Percentiles rank a stretch among this genome's conserved stretches.
These are phyloP conservation scores for Eutrigla gurnardus DNA, from an alignment of 2,797 vertebrate genomes.

Conservation along the genomic window DNA sequence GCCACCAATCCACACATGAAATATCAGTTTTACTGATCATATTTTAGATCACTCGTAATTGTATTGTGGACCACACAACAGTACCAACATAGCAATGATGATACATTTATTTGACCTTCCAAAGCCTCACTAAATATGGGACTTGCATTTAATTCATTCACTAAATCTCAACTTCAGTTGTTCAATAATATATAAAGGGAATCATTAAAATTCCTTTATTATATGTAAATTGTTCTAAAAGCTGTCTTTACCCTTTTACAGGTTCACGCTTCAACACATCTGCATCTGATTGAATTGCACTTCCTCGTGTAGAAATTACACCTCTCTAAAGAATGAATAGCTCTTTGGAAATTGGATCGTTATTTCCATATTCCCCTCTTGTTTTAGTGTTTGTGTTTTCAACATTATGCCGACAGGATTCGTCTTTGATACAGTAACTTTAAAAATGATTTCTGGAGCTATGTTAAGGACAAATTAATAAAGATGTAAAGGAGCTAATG, in stretches of 20 bases:
- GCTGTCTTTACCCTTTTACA: slow-evolving; percentile 1
- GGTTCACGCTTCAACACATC: background rate
- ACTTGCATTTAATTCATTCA: background rate
- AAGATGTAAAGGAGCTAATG: too few species aligned
- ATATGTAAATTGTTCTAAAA: background rate
- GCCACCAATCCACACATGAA: background rate
- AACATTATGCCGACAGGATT: background rate
- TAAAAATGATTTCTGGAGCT: too few species aligned
- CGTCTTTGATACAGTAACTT: background rate
- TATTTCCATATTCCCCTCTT: slow-evolving; percentile 2
- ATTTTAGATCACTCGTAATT: background rate
- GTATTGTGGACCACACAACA: background rate
- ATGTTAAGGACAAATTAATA: too few species aligned
- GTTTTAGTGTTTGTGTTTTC: background rate
- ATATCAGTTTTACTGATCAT: background rate
- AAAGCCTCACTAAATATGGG: background rate
- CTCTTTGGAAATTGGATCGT: background rate
- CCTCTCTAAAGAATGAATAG: background rate
- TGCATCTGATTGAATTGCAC: background rate
- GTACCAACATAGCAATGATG: background rate
- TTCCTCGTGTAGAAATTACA: slow-evolving; percentile 7
- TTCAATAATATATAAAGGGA: background rate
- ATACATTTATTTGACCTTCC: background rate
- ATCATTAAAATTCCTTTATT: slow-evolving; percentile 22
- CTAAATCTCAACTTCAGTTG: background rate